Evolutionary conservation across 1,140 invertebrate genomes (phyloP).

Genomic region (Formica selysi): DNA sequence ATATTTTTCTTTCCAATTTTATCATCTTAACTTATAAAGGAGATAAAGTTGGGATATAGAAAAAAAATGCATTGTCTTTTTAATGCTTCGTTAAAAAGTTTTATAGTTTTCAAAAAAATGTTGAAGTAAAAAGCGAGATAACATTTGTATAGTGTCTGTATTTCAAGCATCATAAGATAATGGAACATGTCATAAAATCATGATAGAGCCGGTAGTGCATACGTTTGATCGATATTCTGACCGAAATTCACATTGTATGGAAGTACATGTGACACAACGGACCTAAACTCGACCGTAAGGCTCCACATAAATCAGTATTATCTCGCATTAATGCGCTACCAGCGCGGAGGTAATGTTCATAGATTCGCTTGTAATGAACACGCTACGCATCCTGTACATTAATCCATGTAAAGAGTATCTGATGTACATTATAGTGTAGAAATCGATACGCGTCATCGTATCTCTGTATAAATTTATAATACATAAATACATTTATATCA

Average conservation of each 20-base stretch:
- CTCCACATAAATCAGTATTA: conserved; percentile 61
- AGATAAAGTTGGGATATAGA: not conserved
- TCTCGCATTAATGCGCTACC: conserved; percentile 62
- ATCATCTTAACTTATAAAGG: not conserved
- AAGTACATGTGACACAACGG: conserved; percentile 54
- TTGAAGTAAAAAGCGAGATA: not conserved
- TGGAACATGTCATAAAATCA: conserved; percentile 11
- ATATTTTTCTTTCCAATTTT: not conserved
- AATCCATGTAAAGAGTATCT: conserved; percentile 57
- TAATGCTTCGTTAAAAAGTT: not conserved
- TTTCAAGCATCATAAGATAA: conserved; percentile 12
- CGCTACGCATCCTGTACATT: conserved; percentile 42
- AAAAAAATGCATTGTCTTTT: not conserved
- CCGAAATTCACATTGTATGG: conserved; percentile 20
- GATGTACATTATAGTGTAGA: conserved; percentile 5
- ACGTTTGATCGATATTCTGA: conserved; percentile 48
- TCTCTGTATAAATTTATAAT: conserved; percentile 1
- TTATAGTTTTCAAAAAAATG: not conserved
- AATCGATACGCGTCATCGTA: conserved; percentile 10
- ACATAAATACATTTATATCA: not conserved
- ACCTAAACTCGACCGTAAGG: conserved; percentile 55
- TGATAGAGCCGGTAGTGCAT: not conserved
- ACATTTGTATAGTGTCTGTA: not conserved
- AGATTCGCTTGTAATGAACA: conserved; percentile 62
- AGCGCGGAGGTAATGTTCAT: conserved; percentile 56